Base-by-base conservation (phyloP, 2,888 invertebrate genomes). In the Ariolimax columbianus region DNA sequence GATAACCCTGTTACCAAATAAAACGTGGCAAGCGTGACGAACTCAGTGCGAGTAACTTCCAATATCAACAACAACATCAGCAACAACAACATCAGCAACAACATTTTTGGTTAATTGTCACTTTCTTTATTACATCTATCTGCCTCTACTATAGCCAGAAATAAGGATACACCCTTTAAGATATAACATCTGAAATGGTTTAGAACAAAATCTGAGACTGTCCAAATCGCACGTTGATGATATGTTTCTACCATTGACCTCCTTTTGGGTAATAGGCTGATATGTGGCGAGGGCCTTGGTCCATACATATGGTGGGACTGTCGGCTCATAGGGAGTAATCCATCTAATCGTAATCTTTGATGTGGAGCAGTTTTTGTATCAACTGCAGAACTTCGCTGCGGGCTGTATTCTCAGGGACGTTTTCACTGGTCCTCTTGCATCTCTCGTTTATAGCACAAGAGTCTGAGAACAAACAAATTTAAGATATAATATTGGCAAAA, bases 361-460 rank as follows among this genome's bases (percentile, higher is more conserved):
- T 81, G 19, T 66, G 72, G 23, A 87, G 85, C n/a, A 87, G 75
- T 38, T 82, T 81, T 38, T 87, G 85, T 77, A 87, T 81, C 43
- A 85, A 51, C 63, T 85, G 77, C n/a, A 87, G 55, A 43, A 87
- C 59, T 19, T 87, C 85, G 43, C 36, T 77, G 30, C 72, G 51
- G 7, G 80, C 51, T 40, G 75, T 59, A 66, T n/a, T 51, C 0
- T 14, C 68, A 1, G 26, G 23, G 2, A n/a, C n/a, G 19, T 40
- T 30, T 2, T 38, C 14, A 17, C 55, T 40, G 26, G n/a, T 30
- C n/a, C 47, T 75, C 23, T 63, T 72, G 70, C 88, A 88, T 59
- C 85, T 43, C 19, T 86, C 85, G 83, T 90, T 90, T 59, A 87
- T 85, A 19, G 91, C 89, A 84, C 91, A 91, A 7, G 91, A 89